Evolutionary conservation across 2,113 vertebrate genomes (phyloP), one percentile per base, ranked within the genome.

Genomic region (Microtus pennsylvanicus): DNA sequence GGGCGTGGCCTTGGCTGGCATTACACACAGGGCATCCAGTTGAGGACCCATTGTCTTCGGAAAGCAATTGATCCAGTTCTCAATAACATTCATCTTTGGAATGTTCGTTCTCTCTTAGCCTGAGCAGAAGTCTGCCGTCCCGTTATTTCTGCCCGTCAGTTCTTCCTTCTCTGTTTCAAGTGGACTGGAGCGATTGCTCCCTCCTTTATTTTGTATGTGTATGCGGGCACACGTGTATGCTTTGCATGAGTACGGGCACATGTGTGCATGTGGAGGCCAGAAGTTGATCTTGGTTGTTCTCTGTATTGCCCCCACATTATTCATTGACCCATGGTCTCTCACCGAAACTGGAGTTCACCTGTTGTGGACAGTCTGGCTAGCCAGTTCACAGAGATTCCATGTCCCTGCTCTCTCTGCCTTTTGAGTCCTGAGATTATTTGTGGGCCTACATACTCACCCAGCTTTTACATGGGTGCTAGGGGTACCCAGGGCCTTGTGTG

Each of bases 11-110:
- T 58, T 76, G 55, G 30, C n/a, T 58, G 3, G 70, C 21, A 12
- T 85, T 38, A 45, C 55, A 75, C 13, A 75, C 3, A 91, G 47
- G 74, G 30, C 67, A 24, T 69, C n/a, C 69, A 13, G 9, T 47
- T 83, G 58, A 47, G 65, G 52, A 55, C 28, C 47, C 35, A 58
- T 30, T 65, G 30, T 63, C 78, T 67, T 92, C 26, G 61, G 52
- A 58, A 82, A 50, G 35, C 22, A 65, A 76, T 77, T 10, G 16
- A 55, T 89, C 50, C 6, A 11, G 38, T 67, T 80, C 91, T 88
- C 28, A 77, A 45, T 76, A 67, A 21, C 5, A 14, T 81, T 93
- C 13, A 45, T 81, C 55, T 93, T 95, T 87, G 88, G 55, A 91
- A 65, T 58, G n/a, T 55, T 70, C 26, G n/a, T 55, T 70, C 26